These are phyloP conservation scores for Pempheris klunzingeri DNA, from an alignment of 2,797 vertebrate genomes.

Conservation along the genomic window DNA sequence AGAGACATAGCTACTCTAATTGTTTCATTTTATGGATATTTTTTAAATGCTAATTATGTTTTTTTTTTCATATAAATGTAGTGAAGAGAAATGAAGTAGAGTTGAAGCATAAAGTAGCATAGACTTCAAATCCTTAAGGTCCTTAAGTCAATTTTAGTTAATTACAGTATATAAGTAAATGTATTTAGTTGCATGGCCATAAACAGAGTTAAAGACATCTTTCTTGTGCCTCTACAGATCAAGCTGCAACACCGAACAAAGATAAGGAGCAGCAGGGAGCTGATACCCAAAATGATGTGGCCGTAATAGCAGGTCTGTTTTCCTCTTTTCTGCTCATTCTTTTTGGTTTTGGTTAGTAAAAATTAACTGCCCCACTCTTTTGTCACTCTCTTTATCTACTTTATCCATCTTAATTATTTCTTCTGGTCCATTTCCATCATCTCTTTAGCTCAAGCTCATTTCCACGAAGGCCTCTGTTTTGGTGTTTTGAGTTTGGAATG, in stretches of 20 bases:
- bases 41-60: too few species aligned
- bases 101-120: too few species aligned
- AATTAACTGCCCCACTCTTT: constrained; percentile 1
- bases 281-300: constrained; percentile 87
- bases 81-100: too few species aligned
- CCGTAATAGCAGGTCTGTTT: constrained; percentile 90
- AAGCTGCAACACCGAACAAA: constrained; percentile 58
- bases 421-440: not conserved
- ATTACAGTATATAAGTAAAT: too few species aligned
- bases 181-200: too few species aligned
- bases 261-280: constrained; percentile 87
- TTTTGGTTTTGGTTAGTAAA: constrained; percentile 27
- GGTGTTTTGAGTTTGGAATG: not conserved
- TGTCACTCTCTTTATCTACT: not conserved
- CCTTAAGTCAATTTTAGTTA: too few species aligned
- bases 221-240: constrained; percentile 37
- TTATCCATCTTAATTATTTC: not conserved
- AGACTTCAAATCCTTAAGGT: too few species aligned
- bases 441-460: not conserved
- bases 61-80: too few species aligned
- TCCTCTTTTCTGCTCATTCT: not conserved
- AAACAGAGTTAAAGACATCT: not conserved
- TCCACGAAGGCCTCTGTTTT: not conserved
- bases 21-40: too few species aligned
- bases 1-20: too few species aligned